A percentile compares a stretch with the other conserved stretches of the same genome.
phyloP scores from a whole-genome alignment of 2,888 invertebrate genomes.

The Synanthedon myopaeformis region DNA sequence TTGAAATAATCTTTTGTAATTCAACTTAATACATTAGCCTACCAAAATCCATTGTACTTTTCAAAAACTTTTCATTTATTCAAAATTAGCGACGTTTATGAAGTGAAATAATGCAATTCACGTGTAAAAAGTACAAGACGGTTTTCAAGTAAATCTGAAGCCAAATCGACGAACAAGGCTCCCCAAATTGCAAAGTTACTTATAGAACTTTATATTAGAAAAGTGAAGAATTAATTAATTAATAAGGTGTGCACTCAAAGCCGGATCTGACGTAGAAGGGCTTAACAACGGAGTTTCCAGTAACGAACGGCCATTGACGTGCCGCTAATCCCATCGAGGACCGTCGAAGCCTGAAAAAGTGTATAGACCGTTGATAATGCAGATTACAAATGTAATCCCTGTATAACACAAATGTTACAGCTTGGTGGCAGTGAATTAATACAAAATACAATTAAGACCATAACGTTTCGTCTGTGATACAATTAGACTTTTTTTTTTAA shows the following conservation, averaged over 20 bases:
- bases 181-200: constrained; percentile 20
- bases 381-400: constrained; percentile 43
- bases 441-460: too few species aligned
- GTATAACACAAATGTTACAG: constrained; percentile 17
- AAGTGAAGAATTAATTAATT: constrained; percentile 48
- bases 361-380: constrained; percentile 35
- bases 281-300: constrained; percentile 44
- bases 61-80: too few species aligned
- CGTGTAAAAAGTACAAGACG: not conserved
- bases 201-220: constrained; percentile 30
- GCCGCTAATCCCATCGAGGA: constrained; percentile 36
- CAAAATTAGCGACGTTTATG: too few species aligned
- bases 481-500: too few species aligned
- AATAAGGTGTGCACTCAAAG: constrained; percentile 52
- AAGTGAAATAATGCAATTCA: not conserved
- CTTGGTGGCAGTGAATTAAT: constrained; percentile 1
- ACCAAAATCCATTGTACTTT: too few species aligned
- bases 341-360: constrained; percentile 35
- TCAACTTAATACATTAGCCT: too few species aligned
- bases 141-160: constrained; percentile 3
- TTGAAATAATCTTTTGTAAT: too few species aligned
- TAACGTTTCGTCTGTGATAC: too few species aligned
- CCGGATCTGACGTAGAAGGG: constrained; percentile 37
- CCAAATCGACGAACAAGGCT: constrained; percentile 16
- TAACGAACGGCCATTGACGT: constrained; percentile 24